Conservation (phyloP, 2,888 invertebrate genomes). For the Drosophila stalkeri region DNA sequence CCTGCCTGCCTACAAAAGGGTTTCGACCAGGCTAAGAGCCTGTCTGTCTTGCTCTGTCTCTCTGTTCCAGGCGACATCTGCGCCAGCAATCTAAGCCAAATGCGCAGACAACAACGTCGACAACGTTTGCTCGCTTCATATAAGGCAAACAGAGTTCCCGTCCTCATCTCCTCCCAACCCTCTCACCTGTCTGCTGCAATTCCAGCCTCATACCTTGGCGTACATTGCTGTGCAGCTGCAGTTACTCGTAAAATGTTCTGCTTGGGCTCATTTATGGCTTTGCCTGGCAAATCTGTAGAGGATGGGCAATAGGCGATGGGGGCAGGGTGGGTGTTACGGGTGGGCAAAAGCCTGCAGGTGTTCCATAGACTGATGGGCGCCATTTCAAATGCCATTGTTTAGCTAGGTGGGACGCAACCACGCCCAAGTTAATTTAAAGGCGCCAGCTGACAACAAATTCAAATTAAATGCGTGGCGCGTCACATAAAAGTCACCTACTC, state of each 20-base stretch:
- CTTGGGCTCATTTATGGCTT: constrained; percentile 39
- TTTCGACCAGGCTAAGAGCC: constrained; percentile 28
- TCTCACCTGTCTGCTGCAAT: constrained; percentile 12
- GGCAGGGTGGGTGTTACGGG: constrained; percentile 57
- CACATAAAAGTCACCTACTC: constrained; percentile 60
- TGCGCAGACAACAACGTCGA: constrained; percentile 42
- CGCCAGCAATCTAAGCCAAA: constrained; percentile 61
- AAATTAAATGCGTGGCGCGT: constrained; percentile 64
- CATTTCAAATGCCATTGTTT: constrained; percentile 59
- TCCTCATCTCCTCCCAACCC: background rate
- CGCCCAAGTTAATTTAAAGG: constrained; percentile 58
- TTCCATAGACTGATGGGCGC: constrained; percentile 75
- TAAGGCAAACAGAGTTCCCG: constrained; percentile 57
- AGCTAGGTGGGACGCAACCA: constrained; percentile 27
- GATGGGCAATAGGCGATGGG: constrained; percentile 18
- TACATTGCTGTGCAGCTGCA: constrained; percentile 60
- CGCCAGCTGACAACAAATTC: constrained; percentile 63
- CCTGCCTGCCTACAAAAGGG: constrained; percentile 56
- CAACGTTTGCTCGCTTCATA: constrained; percentile 58
- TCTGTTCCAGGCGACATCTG: constrained; percentile 68
- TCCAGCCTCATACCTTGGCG: constrained; percentile 13
- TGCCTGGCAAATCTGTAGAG: constrained; percentile 48
- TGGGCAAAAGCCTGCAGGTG: constrained; percentile 59
- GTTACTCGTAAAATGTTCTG: constrained; percentile 42
- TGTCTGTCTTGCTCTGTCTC: constrained; percentile 1